Evolutionary conservation across 2,797 vertebrate genomes (phyloP), one percentile per base, ranked within the genome.

Genomic region (Allobates femoralis): DNA sequence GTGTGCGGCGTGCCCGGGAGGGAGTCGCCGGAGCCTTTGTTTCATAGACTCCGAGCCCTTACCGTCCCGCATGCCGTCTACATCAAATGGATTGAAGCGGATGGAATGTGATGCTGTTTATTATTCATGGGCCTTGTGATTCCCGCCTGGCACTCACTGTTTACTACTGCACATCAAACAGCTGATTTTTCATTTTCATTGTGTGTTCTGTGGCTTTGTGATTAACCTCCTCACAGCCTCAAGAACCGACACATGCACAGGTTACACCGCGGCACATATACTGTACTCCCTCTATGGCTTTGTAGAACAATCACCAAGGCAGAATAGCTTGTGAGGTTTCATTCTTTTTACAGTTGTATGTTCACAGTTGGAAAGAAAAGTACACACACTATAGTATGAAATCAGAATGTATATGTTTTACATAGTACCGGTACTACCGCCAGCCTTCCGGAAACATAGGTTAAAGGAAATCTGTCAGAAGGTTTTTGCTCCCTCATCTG

Each of bases 81-180:
- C 73, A 83, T 86, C 83, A 74, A 88, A 89, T 89, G 1, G 56
- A 10, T 55, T 89, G 77, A 55, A 83, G 86, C 58, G 73, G 0
- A 18, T 34, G 83, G 83, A 77, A 74, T 89, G 51, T 64, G 83
- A 21, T 89, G 55, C 79, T 81, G 15, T 91, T 89, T 89, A 87
- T 92, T 85, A 90, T 91, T 90, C 81, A 89, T 88, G 69, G 79
- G 81, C 78, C 26, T n/a, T 80, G 66, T 83, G 1, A 51, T 14
- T 78, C 73, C 5, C 71, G 50, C 81, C 77, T 83, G 62, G 87
- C 90, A 41, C 69, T 89, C 86, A 60, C 37, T 78, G 76, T 85
- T 87, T 15, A 21, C 88, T 28, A 86, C 77, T 83, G n/a, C 14
- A 21, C 62, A 79, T 87, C 85, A 81, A 37, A 4, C 55, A 67